Conservation (phyloP, 1,140 invertebrate genomes). For the Drosophila kohkoa region DNA sequence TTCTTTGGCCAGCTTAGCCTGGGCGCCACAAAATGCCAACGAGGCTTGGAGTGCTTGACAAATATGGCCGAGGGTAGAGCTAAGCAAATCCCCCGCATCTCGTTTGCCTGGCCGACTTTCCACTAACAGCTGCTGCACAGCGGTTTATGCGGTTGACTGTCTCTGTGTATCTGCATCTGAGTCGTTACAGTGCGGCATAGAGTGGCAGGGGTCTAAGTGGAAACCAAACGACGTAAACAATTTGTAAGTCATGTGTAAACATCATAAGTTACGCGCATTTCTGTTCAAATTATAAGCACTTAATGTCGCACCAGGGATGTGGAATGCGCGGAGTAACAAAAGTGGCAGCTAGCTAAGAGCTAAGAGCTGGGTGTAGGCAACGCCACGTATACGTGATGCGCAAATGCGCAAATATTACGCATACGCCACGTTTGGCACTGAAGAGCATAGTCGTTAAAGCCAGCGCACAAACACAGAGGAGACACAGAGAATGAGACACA, state of each 20-base stretch:
- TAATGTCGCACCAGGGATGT: constrained; percentile 62
- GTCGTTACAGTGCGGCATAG: neutral
- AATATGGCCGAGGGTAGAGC: constrained; percentile 57
- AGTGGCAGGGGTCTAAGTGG: constrained; percentile 27
- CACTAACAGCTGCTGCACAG: constrained; percentile 51
- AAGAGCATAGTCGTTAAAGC: constrained; percentile 56
- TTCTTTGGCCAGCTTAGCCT: constrained; percentile 22
- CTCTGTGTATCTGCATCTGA: constrained; percentile 6
- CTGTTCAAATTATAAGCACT: constrained; percentile 82
- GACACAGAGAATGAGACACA: constrained; percentile 22
- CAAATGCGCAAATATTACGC: constrained; percentile 64
- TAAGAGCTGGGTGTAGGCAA: neutral
- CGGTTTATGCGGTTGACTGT: constrained; percentile 44
- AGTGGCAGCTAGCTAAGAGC: neutral
- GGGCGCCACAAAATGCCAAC: constrained; percentile 46
- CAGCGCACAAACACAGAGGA: constrained; percentile 32
- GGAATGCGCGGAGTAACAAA: too few relatives aligned
- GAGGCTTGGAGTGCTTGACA: constrained; percentile 78
- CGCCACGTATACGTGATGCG: constrained; percentile 47
- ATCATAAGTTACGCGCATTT: constrained; percentile 81
- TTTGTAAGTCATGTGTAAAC: constrained; percentile 84
- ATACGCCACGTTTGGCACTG: constrained; percentile 62
- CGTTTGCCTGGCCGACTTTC: neutral
- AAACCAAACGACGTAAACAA: constrained; percentile 77
- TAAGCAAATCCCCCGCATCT: constrained; percentile 56